Conservation (phyloP, 2,888 invertebrate species). For the Yponomeuta cagnagella region DNA sequence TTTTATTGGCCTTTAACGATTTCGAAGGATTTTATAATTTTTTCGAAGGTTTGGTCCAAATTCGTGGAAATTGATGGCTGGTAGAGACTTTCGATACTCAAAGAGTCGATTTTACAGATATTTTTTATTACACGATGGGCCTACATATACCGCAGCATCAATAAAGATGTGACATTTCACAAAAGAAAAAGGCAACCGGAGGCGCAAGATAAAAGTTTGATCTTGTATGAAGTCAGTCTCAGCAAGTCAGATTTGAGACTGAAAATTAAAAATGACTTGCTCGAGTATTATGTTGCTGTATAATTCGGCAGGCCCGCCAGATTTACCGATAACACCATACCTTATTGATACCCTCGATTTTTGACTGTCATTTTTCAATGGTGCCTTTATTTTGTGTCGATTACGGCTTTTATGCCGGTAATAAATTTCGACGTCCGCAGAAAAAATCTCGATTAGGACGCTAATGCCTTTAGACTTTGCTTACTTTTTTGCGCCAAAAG, state of each 20-base stretch:
- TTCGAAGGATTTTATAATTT: background rate
- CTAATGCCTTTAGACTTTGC: conserved; percentile 1
- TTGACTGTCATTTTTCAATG: conserved; percentile 8
- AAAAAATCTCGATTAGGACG: conserved; percentile 33
- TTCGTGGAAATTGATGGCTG: background rate
- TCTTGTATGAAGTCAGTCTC: too few relatives aligned
- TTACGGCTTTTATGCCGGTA: conserved; percentile 26
- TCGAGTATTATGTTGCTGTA: background rate
- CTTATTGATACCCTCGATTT: conserved; percentile 13
- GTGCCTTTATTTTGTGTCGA: conserved; percentile 9
- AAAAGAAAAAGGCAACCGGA: too few relatives aligned
- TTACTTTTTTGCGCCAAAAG: conserved; percentile 2
- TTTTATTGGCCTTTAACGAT: background rate
- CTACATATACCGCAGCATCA: too few relatives aligned
- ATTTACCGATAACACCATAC: conserved; percentile 6
- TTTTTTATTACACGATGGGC: too few relatives aligned
- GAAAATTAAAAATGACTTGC: too few relatives aligned
- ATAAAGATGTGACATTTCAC: too few relatives aligned
- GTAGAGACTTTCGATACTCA: background rate
- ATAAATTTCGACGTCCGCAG: conserved; percentile 40
- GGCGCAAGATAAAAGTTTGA: too few relatives aligned
- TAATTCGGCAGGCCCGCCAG: conserved; percentile 7
- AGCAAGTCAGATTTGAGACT: too few relatives aligned
- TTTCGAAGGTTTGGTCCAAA: background rate
- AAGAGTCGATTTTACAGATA: background rate